Evolutionary conservation across 2,888 invertebrate genomes (phyloP).

Genomic region (Mesopsocus fuscifrons): DNA sequence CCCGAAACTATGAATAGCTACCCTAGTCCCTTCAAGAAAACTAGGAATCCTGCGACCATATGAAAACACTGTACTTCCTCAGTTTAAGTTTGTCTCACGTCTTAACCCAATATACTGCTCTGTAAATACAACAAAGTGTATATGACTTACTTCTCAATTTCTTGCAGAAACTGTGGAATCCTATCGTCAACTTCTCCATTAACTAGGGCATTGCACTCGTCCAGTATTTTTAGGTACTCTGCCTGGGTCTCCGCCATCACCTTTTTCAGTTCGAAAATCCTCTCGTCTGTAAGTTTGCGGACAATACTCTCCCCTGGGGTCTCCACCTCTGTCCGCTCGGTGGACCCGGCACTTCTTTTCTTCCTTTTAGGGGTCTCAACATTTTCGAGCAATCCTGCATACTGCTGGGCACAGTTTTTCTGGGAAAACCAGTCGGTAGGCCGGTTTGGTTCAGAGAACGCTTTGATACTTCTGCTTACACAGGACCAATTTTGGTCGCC

Average conservation of each 20-base stretch:
- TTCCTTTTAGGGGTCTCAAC: slow-evolving; percentile 72
- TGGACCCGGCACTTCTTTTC: slow-evolving; percentile 39
- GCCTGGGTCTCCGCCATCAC: slow-evolving; percentile 40
- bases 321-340: slow-evolving; percentile 27
- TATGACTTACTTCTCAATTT: slow-evolving; percentile 45
- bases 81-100: too few relatives aligned
- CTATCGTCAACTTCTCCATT: slow-evolving; percentile 48
- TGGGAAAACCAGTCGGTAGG: slow-evolving; percentile 80
- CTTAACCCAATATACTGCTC: too few relatives aligned
- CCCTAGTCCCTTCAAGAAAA: too few relatives aligned
- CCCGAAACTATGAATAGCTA: too few relatives aligned
- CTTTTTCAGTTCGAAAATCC: slow-evolving; percentile 15
- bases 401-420: slow-evolving; percentile 78
- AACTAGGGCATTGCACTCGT: slow-evolving; percentile 35
- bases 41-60: too few relatives aligned
- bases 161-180: slow-evolving; percentile 50
- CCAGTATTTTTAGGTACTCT: slow-evolving; percentile 51
- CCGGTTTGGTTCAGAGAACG: slow-evolving; percentile 47
- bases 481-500: slow-evolving; percentile 66
- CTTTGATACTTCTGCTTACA: slow-evolving; percentile 18
- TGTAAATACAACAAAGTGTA: too few relatives aligned
- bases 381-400: slow-evolving; percentile 59
- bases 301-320: slow-evolving; percentile 66
- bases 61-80: too few relatives aligned
- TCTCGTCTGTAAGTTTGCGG: slow-evolving; percentile 38